Evolutionary conservation across 2,113 vertebrate species (phyloP), one percentile per base, ranked within the genome.

Genomic region (Perca fluviatilis): DNA sequence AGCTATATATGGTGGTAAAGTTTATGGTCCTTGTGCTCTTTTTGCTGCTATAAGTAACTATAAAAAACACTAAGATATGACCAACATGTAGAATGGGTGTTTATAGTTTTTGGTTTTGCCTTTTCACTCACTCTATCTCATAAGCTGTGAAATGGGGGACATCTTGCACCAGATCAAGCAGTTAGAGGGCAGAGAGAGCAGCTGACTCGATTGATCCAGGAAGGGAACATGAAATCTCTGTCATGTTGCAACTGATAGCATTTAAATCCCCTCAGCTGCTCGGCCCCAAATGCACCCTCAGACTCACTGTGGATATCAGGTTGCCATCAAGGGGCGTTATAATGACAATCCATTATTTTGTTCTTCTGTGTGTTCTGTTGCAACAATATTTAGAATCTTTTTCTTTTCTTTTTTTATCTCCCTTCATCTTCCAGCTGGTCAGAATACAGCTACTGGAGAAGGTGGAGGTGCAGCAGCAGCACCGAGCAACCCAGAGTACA

Each of bases 401-500:
- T 30, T 13, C 9, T 0, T 0, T n/a, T 14, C 40, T 0, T 47
- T 21, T 51, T 10, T 36, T 30, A 3, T 70, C 21, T 3, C 5
- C 16, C 11, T 13, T 18, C 3, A 0, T 51, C 43, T 40, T 77
- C 12, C 58, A 92, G 89, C 11, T 1, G 19, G 0, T 63, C 16
- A 68, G 18, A 53, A 27, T 0, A 21, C 63, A 27, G 4, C 1
- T 1, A 2, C 0, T 25, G 65, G 5, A 8, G 2, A 49, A 16
- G 64, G 0, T 8, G 16, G 0, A 0, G 25, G 1, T 3, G 61
- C 8, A n/a, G 33, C 33, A 33, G 6, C 33, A 0, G 36, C 0
- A 0, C 6, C 9, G 4, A 0, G 0, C 25, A 51, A 63, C 33
- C 83, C 95, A 0, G 95, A 96, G 43, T 96, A 97, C 73, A 88